Conservation (phyloP, 2,113 vertebrate species). For the Hassar affinis region DNA sequence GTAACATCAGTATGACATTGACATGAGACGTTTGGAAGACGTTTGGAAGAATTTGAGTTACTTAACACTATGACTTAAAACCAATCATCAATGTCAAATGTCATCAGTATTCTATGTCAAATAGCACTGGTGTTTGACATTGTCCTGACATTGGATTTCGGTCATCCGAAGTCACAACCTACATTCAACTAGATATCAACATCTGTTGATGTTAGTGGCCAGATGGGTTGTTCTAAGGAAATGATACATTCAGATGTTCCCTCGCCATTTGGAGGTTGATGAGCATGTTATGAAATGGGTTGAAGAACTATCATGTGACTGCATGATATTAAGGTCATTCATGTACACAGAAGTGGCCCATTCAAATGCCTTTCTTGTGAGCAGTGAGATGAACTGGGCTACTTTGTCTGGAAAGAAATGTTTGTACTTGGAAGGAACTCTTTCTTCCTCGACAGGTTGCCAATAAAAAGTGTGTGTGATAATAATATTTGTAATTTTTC, state of each 20-base stretch:
- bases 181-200: too few species aligned
- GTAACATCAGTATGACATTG: too few species aligned
- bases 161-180: too few species aligned
- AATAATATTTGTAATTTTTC: conserved; percentile 14
- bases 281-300: neutral
- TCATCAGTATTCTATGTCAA: too few species aligned
- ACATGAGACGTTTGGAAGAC: too few species aligned
- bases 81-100: too few species aligned
- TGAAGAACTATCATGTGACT: neutral
- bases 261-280: neutral
- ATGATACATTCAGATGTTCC: neutral
- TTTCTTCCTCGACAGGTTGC: neutral
- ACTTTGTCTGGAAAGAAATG: neutral
- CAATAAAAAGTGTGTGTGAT: neutral
- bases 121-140: too few species aligned
- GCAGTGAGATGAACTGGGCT: neutral
- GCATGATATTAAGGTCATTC: neutral
- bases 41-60: too few species aligned
- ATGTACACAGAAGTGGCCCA: neutral
- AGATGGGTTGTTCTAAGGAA: neutral
- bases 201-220: too few species aligned
- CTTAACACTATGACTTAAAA: too few species aligned
- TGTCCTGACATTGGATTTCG: too few species aligned
- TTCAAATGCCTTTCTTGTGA: neutral
- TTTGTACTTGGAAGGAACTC: neutral